Conservation (phyloP, 53 echinoderm and acorn worm species). For the Paracentrotus lividus region DNA sequence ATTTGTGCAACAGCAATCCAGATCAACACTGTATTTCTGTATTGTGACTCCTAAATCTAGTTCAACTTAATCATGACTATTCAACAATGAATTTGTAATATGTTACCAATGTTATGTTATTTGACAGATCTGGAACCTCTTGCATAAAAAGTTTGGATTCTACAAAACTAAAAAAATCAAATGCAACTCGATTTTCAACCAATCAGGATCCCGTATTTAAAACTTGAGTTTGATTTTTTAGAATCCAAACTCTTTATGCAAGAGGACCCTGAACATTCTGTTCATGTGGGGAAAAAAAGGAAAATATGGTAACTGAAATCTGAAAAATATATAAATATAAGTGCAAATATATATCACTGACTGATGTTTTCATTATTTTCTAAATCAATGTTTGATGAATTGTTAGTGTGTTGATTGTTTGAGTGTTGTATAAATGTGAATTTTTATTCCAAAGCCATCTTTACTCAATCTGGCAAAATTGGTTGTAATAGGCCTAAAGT, state of each 20-base stretch:
- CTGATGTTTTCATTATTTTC: neutral
- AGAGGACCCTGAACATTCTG: no score
- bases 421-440: neutral
- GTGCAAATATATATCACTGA: neutral
- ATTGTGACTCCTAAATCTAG: neutral
- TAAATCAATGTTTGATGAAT: neutral
- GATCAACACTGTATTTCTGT: neutral
- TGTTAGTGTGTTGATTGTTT: neutral
- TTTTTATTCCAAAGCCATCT: neutral
- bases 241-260: no score
- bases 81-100: neutral
- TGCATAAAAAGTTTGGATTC: no score
- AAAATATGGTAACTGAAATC: neutral
- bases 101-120: neutral
- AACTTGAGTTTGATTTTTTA: no score
- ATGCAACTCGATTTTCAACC: no score
- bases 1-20: neutral
- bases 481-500: no score
- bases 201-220: no score
- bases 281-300: neutral
- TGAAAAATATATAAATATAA: neutral
- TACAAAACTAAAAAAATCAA: no score
- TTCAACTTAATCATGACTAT: slow-evolving; percentile 17
- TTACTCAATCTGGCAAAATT: neutral
- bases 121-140: slow-evolving; percentile 16